Conservation (phyloP, 2,797 vertebrate genomes). For the Atherinosoma microstoma region DNA sequence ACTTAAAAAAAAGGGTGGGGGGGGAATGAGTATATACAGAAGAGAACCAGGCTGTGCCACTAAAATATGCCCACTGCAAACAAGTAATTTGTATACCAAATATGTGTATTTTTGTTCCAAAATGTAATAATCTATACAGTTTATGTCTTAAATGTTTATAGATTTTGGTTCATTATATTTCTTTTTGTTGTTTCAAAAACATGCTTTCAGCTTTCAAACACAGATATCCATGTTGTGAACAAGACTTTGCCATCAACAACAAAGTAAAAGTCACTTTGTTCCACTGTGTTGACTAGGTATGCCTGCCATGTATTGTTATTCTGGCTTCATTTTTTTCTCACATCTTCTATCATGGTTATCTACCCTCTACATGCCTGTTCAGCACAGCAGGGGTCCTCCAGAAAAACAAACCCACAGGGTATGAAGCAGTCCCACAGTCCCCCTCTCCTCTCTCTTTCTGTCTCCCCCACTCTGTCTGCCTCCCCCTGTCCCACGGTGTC, state of each 20-base stretch:
- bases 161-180: conserved; percentile 15
- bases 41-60: conserved; percentile 78
- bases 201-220: conserved; percentile 19
- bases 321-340: conserved; percentile 55
- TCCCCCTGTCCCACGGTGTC: conserved; percentile 55
- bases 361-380: conserved; percentile 76
- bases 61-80: conserved; percentile 68
- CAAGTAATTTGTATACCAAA: conserved; percentile 53
- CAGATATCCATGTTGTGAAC: conserved; percentile 55
- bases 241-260: conserved; percentile 58
- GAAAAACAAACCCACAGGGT: conserved; percentile 79
- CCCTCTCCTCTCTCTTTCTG: conserved; percentile 27
- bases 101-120: conserved; percentile 21
- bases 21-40: conserved; percentile 67
- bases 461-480: conserved; percentile 51
- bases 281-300: conserved; percentile 37
- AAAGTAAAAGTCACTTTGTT: conserved; percentile 46
- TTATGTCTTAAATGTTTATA: conserved; percentile 29
- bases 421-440: conserved; percentile 63
- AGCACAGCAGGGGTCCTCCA: conserved; percentile 79
- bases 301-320: conserved; percentile 60
- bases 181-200: conserved; percentile 1
- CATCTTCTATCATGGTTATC: conserved; percentile 78
- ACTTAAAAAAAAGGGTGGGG: conserved; percentile 49
- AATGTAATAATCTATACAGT: conserved; percentile 21